Evolutionary conservation across 2,797 vertebrate species (phyloP).

Genomic region (Anabacerthia variegaticeps): DNA sequence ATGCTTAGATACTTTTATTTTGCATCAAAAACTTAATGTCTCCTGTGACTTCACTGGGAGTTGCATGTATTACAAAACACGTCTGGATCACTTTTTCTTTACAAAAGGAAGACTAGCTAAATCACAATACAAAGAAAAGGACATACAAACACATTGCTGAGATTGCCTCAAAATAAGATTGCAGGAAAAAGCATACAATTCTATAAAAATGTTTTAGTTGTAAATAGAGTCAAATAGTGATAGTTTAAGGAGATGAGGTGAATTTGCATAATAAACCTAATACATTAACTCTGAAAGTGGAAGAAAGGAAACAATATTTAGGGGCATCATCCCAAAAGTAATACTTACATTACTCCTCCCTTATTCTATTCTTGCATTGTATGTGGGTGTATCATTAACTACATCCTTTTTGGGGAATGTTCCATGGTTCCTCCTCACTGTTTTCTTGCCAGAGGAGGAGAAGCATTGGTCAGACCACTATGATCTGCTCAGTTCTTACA

Average conservation of each 20-base stretch:
- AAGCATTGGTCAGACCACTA: slow-evolving; percentile 53
- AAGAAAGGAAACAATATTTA: slow-evolving; percentile 14
- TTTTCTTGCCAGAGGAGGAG: slow-evolving; percentile 64
- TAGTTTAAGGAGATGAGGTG: background rate
- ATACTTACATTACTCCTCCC: slow-evolving; percentile 64
- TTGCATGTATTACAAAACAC: background rate
- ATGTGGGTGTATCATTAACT: slow-evolving; percentile 55
- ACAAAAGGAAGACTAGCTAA: background rate
- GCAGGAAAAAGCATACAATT: background rate
- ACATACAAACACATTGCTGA: background rate
- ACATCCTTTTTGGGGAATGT: slow-evolving; percentile 49
- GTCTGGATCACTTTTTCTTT: background rate
- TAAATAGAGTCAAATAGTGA: background rate
- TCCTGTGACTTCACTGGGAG: background rate
- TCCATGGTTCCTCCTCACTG: slow-evolving; percentile 52
- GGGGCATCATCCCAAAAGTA: slow-evolving; percentile 26
- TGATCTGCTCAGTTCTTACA: slow-evolving; percentile 58
- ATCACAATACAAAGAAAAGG: background rate
- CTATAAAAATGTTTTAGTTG: background rate
- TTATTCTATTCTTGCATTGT: slow-evolving; percentile 58
- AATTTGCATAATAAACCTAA: background rate
- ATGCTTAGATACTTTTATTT: background rate
- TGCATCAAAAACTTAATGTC: background rate
- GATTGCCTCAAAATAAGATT: background rate
- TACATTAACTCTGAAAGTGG: background rate